phyloP scores from a whole-genome alignment of 2,888 invertebrate genomes.

The Eilema caniola region DNA sequence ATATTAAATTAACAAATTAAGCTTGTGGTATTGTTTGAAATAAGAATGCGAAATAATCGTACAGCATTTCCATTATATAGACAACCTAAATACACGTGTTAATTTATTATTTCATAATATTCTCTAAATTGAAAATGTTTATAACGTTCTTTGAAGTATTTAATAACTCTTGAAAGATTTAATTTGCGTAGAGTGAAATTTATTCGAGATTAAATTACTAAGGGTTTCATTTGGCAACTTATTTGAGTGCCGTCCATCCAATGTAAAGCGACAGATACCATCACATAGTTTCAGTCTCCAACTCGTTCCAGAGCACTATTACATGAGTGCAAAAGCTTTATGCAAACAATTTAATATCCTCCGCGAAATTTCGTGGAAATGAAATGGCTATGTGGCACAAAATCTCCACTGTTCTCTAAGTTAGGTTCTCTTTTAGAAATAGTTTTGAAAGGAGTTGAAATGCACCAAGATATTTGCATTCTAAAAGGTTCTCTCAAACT shows the following conservation, averaged over 20 bases:
- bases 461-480: constrained; percentile 80
- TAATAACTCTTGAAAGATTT: constrained; percentile 40
- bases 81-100: not conserved
- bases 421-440: constrained; percentile 75
- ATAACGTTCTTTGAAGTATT: constrained; percentile 42
- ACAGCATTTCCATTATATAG: not conserved
- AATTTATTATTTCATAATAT: not conserved
- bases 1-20: too few species aligned
- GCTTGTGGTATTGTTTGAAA: not conserved
- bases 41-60: not conserved
- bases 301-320: constrained; percentile 43
- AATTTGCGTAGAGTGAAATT: constrained; percentile 38
- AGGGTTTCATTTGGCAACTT: constrained; percentile 38
- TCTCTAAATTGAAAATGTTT: constrained; percentile 31
- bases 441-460: constrained; percentile 77
- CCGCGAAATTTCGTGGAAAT: constrained; percentile 64
- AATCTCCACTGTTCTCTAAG: constrained; percentile 71
- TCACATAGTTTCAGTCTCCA: constrained; percentile 51
- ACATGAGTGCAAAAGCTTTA: constrained; percentile 52
- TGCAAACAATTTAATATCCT: constrained; percentile 60
- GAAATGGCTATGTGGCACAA: constrained; percentile 65
- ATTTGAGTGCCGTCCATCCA: constrained; percentile 28
- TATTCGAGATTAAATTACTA: constrained; percentile 47
- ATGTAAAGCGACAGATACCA: constrained; percentile 28
- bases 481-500: constrained; percentile 69